These are phyloP conservation scores for Ploceus nigricollis DNA, from an alignment of 2,113 vertebrate species.

Conservation along the genomic window DNA sequence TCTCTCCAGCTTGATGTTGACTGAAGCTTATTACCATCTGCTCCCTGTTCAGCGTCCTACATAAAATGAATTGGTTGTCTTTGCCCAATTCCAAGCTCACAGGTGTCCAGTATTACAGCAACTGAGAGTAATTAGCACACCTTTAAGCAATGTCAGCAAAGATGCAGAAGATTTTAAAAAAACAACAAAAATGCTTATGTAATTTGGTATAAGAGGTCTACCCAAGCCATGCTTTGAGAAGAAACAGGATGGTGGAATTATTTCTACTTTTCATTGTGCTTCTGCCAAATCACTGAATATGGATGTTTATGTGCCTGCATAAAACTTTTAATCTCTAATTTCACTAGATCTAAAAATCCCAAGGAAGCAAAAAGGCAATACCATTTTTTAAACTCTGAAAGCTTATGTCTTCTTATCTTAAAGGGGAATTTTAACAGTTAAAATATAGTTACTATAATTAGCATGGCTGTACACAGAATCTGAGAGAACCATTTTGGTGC, in stretches of 20 bases:
- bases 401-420: neutral
- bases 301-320: neutral
- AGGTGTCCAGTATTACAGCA: neutral
- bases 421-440: neutral
- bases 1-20: conserved; percentile 25
- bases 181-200: neutral
- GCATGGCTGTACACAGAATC: neutral
- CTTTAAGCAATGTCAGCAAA: neutral
- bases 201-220: neutral
- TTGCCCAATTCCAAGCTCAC: neutral
- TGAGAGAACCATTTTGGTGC: neutral
- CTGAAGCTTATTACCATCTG: conserved; percentile 44
- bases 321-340: neutral
- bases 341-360: neutral
- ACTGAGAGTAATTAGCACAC: neutral
- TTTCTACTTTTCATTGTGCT: neutral
- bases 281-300: neutral
- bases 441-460: neutral
- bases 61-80: neutral
- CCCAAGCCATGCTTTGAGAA: neutral
- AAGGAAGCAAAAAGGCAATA: neutral
- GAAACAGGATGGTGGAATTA: neutral
- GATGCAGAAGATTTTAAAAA: neutral
- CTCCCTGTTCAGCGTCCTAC: conserved; percentile 4
- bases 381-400: neutral